Base-by-base conservation (phyloP, 2,113 vertebrate genomes). In the Antigone vipio region DNA sequence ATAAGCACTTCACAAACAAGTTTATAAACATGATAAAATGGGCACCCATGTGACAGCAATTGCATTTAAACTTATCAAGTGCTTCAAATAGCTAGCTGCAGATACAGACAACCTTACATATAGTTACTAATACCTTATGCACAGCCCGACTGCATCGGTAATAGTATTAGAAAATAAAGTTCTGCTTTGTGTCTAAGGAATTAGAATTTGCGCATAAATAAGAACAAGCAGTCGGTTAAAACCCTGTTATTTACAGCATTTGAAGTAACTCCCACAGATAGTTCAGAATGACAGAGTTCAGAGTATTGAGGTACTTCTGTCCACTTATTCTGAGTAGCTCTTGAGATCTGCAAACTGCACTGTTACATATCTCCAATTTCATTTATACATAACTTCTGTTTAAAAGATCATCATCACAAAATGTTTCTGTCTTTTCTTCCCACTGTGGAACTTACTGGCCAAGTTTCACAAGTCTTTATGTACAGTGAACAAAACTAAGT, bases 21-120 rank as follows among this genome's bases (percentile, higher is more conserved):
- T 30, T 69, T 77, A 84, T 71, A 78, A 91, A 78, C 71, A 38
- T 26, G 35, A 79, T 14, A 88, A 90, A 95, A 76, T 67, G 26
- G 40, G 29, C 40, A 88, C 20, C 32, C 22, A n/a, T 38, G 32
- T 77, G 59, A 80, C 58, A 93, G 34, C 13, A 93, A 40, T 18
- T 77, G n/a, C 86, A 91, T 71, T 87, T 84, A 76, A 86, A 78
- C 29, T 72, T 67, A 40, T n/a, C 68, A 95, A 93, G 66, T 84
- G 34, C 76, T 92, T 86, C 49, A 60, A 74, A 91, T 19, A 92
- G 26, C 47, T 26, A 59, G 23, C 64, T 83, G n/a, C 53, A 91
- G 35, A 64, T 35, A 74, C 30, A 67, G 52, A 38, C 44, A 78
- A 44, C 34, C 24, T 91, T 52, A 77, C 29, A 9, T 17, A 19